Evolutionary conservation across 2,888 invertebrate species (phyloP).

Genomic region (Maniola hyperantus): DNA sequence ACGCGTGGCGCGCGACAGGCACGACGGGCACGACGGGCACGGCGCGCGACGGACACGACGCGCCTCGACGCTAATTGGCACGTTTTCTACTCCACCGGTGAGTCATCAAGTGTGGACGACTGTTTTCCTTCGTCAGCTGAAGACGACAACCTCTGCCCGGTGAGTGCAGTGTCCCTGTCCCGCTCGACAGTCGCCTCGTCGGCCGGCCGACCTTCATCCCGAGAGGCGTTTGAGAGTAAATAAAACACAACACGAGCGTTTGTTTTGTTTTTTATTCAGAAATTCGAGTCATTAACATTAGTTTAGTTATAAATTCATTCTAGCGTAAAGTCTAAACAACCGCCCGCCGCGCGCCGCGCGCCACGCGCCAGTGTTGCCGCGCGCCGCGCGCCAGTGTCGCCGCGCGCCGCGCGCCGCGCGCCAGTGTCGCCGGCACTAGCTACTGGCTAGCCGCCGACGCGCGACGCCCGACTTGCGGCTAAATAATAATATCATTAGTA

Average conservation of each 20-base stretch:
- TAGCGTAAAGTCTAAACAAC: slow-evolving; percentile 71
- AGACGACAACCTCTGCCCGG: not conserved
- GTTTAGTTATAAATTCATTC: slow-evolving; percentile 70
- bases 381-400: too few relatives aligned
- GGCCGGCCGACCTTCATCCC: not conserved
- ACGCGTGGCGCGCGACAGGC: too few relatives aligned
- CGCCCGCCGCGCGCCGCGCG: slow-evolving; percentile 58
- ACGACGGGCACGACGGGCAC: too few relatives aligned
- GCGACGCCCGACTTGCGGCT: slow-evolving; percentile 36
- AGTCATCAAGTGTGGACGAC: too few relatives aligned
- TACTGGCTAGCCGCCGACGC: too few relatives aligned
- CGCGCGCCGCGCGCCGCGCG: too few relatives aligned
- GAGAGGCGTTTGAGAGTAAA: not conserved
- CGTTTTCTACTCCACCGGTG: too few relatives aligned
- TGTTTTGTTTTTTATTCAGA: slow-evolving; percentile 66
- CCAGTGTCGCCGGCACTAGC: too few relatives aligned
- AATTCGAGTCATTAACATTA: slow-evolving; percentile 70
- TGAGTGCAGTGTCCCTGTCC: too few relatives aligned
- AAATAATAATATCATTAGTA: slow-evolving; percentile 1
- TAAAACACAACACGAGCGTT: slow-evolving; percentile 48
- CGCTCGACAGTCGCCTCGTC: not conserved
- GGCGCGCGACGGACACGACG: too few relatives aligned
- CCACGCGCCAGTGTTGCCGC: too few relatives aligned
- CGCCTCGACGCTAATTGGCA: too few relatives aligned
- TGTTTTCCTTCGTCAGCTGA: not conserved